A percentile compares a stretch with the other conserved stretches of the same genome.
phyloP scores from a whole-genome alignment of 2,888 invertebrate species.

The Leucophenga montana region DNA sequence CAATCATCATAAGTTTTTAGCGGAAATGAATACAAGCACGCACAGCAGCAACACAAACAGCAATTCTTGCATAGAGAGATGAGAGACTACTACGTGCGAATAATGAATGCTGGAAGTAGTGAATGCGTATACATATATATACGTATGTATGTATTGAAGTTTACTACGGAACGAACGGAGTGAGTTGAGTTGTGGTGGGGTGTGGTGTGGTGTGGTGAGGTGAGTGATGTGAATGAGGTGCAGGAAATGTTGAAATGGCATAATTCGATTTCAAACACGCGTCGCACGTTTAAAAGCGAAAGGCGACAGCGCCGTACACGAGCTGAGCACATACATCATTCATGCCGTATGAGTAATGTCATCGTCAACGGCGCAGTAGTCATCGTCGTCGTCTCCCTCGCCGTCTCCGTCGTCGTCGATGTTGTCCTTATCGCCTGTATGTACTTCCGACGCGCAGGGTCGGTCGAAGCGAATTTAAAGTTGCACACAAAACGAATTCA shows the following conservation, averaged over 20 bases:
- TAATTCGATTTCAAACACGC: conserved; percentile 56
- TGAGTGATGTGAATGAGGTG: background rate
- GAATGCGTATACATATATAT: background rate
- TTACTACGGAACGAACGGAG: too few relatives aligned
- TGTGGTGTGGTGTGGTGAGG: background rate
- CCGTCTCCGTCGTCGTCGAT: too few relatives aligned
- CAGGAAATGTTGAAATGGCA: conserved; percentile 48
- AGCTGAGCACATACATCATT: background rate
- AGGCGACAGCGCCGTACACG: background rate
- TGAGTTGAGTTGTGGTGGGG: too few relatives aligned
- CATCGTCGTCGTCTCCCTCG: background rate
- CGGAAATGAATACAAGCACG: conserved; percentile 42
- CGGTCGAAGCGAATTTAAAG: too few relatives aligned
- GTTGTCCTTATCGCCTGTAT: too few relatives aligned
- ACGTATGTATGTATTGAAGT: too few relatives aligned
- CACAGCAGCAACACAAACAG: background rate
- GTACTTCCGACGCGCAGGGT: too few relatives aligned
- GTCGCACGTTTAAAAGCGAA: conserved; percentile 27
- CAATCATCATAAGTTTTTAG: conserved; percentile 45
- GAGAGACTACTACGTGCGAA: background rate
- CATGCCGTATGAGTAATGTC: conserved; percentile 29
- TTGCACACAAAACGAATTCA: too few relatives aligned
- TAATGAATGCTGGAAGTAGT: conserved; percentile 7
- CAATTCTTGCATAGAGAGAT: background rate
- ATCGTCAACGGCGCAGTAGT: conserved; percentile 14